Evolutionary conservation across 2,888 invertebrate species (phyloP), one percentile per base, ranked within the genome.

Genomic region (Agriopis aurantiaria): DNA sequence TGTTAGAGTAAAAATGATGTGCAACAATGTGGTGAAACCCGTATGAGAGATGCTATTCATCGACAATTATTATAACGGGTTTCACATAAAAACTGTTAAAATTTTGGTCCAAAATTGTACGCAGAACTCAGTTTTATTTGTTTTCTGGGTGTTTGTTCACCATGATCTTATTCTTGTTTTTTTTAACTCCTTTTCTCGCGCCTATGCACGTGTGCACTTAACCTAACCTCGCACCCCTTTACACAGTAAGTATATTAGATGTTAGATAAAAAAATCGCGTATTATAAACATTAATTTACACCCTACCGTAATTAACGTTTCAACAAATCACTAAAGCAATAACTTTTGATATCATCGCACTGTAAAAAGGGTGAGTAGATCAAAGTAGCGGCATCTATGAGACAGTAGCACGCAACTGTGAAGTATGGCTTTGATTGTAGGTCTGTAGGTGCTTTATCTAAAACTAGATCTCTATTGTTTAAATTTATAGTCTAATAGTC

Each of bases 241-340:
- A 61, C 53, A 23, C 49, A 53, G 71, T 60, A 60, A 68, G 53
- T 59, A 68, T 51, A n/a, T 77, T 77, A 80, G 82, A 80, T 81
- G 73, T 68, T 60, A 72, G 76, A 82, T 80, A 80, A 80, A 85
- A 88, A 90, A 91, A 85, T 23, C 17, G 84, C 82, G 82, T 81
- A 81, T 84, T 82, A 85, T 87, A 84, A 59, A 85, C 85, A 89
- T 89, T 90, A 88, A 91, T 89, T 85, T 86, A 88, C 88, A 77
- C 81, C 82, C 78, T 78, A 78, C 84, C 84, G 84, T 90, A 91
- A 92, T 93, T 92, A 91, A 90, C 88, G 86, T 85, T 88, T 86
- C 88, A 88, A 91, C 91, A 91, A 92, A 93, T 92, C 88, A 88
- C 87, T 82, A 83, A 78, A 79, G 81, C 82, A 79, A 83, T 83